Conservation (phyloP, 2,113 vertebrate genomes). For the Aspiorhynchus laticeps region DNA sequence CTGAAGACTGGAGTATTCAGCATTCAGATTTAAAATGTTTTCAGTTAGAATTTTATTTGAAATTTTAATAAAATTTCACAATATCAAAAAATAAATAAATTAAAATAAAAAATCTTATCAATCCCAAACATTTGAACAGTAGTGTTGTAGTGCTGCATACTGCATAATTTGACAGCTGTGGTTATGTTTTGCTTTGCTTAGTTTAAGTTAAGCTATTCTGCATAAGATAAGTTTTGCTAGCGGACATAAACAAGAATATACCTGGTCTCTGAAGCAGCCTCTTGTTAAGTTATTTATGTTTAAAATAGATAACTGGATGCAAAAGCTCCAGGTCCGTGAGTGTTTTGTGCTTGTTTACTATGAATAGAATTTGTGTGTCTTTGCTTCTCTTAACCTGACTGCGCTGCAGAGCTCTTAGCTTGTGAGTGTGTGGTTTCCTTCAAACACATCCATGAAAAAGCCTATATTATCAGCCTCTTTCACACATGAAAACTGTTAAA, state of each 20-base stretch:
- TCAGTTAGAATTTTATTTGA: no score
- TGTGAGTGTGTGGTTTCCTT: background rate
- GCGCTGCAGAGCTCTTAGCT: background rate
- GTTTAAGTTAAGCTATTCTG: background rate
- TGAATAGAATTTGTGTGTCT: background rate
- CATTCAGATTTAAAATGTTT: no score
- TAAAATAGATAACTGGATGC: background rate
- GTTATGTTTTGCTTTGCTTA: background rate
- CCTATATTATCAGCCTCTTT: background rate
- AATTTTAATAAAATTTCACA: no score
- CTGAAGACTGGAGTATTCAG: no score
- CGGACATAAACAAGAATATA: background rate
- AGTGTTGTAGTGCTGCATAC: background rate
- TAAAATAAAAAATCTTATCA: no score
- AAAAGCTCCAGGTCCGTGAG: background rate
- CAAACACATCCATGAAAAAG: background rate
- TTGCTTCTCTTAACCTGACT: background rate
- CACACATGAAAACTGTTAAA: background rate
- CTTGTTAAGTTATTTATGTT: background rate
- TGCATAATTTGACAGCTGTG: background rate
- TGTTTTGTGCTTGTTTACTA: background rate
- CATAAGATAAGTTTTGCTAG: background rate
- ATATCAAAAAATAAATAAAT: no score
- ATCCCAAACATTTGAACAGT: no score
- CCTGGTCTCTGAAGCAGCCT: background rate